These are phyloP conservation scores for Sitobion miscanthi DNA, from an alignment of 1,140 invertebrate genomes.

Conservation along the genomic window DNA sequence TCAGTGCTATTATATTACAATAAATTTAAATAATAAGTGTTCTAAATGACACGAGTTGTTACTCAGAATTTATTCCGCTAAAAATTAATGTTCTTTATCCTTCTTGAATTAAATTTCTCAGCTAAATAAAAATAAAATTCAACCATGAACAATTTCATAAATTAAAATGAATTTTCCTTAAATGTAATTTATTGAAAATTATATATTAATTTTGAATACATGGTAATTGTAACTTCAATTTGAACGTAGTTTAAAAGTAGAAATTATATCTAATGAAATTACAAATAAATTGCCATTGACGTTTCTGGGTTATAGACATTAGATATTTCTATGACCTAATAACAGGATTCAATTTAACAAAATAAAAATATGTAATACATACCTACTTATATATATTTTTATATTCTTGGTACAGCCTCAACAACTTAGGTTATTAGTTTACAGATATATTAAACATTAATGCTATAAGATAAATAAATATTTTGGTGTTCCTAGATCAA, in stretches of 20 bases:
- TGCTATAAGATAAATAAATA: no score
- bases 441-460: no score
- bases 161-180: neutral
- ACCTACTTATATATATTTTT: no score
- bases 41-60: neutral
- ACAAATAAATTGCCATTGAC: neutral
- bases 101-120: neutral
- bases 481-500: no score
- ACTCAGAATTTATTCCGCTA: neutral
- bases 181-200: neutral
- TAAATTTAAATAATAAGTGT: neutral
- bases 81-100: neutral
- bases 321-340: neutral
- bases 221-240: neutral
- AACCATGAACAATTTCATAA: neutral
- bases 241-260: neutral
- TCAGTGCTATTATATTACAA: neutral
- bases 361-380: neutral
- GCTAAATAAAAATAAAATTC: neutral
- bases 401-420: no score
- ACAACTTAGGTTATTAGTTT: no score
- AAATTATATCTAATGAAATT: neutral
- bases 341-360: neutral
- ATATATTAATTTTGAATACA: neutral
- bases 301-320: neutral